phyloP scores from a whole-genome alignment of 2,113 vertebrate species.

The Chaetura pelagica region DNA sequence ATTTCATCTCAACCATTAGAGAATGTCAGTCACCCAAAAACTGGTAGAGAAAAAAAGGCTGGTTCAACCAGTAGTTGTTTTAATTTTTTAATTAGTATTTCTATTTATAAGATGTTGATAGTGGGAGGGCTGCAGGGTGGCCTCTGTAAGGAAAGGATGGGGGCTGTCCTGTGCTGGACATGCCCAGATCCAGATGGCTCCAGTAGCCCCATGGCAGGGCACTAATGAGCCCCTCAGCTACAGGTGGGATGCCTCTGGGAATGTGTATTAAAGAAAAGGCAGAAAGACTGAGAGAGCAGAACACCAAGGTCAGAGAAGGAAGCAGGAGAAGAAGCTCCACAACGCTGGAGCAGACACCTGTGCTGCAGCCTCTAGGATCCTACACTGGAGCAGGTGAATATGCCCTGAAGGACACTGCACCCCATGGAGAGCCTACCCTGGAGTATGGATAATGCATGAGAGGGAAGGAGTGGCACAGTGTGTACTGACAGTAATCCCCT shows the following conservation, averaged over 20 bases:
- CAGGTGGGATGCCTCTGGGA: not conserved
- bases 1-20: not conserved
- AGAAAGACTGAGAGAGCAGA: not conserved
- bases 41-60: not conserved
- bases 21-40: not conserved
- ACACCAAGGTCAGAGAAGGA: not conserved
- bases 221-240: not conserved
- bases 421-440: not conserved
- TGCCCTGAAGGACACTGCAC: not conserved
- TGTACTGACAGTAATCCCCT: not conserved
- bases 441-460: too few species aligned
- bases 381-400: not conserved
- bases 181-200: not conserved
- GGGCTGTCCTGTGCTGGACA: not conserved
- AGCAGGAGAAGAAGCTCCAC: not conserved
- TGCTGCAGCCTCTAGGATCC: not conserved
- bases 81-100: not conserved
- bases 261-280: not conserved
- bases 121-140: not conserved
- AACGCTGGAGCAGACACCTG: not conserved
- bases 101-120: not conserved
- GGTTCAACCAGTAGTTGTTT: not conserved
- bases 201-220: too few species aligned
- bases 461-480: not conserved
- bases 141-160: not conserved